Percentiles rank a stretch among this genome's conserved stretches.
phyloP scores from a whole-genome alignment of 2,797 vertebrate genomes.

The Gymnocypris eckloni region DNA sequence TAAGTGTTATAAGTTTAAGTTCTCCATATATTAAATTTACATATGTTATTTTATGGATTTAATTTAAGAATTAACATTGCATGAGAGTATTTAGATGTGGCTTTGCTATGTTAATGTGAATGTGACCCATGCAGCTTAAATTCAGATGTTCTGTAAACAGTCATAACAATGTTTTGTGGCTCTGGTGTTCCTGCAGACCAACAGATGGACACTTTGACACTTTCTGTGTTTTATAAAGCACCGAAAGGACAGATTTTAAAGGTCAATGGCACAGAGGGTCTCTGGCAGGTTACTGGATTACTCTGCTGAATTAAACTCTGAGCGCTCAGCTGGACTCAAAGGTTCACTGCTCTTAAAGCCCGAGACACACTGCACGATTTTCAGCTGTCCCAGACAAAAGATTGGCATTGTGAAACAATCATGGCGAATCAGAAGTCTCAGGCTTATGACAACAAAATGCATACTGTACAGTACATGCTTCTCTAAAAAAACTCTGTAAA shows the following conservation, averaged over 20 bases:
- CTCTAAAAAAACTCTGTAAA: too few species aligned
- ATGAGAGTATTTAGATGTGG: background rate
- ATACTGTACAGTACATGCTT: too few species aligned
- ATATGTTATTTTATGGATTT: too few species aligned
- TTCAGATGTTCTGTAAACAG: background rate
- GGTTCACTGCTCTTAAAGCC: background rate
- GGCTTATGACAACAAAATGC: too few species aligned
- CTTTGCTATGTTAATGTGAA: background rate
- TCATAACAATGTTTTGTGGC: background rate
- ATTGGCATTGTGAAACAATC: too few species aligned
- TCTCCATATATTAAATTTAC: too few species aligned
- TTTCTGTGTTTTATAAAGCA: slow-evolving; percentile 24
- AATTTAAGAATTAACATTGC: too few species aligned
- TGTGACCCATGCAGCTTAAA: background rate
- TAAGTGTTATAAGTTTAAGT: too few species aligned
- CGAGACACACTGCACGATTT: too few species aligned
- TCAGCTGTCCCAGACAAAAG: too few species aligned
- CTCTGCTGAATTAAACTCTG: background rate
- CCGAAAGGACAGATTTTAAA: background rate
- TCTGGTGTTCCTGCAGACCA: slow-evolving; percentile 4
- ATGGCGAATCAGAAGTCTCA: too few species aligned
- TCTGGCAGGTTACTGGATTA: background rate
- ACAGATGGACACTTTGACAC: background rate
- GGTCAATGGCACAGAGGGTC: slow-evolving; percentile 7
- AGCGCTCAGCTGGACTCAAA: background rate